Conservation (phyloP, 2,113 vertebrate species). For the Trochalopteron elliotii region DNA sequence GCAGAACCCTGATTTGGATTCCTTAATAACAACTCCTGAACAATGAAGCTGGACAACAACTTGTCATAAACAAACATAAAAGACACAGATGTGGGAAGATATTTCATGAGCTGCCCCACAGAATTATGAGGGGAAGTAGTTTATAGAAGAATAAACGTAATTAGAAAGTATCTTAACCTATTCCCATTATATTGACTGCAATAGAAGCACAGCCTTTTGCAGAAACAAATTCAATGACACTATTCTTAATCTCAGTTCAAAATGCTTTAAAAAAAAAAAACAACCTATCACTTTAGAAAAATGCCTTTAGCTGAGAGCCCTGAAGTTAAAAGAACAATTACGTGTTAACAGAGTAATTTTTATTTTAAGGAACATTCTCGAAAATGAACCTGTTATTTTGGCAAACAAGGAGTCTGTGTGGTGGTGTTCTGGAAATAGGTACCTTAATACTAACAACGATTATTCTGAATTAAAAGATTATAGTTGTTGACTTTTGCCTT, state of each 20-base stretch:
- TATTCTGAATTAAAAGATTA: constrained; percentile 63
- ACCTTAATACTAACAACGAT: constrained; percentile 27
- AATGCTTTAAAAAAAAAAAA: background rate
- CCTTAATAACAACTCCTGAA: background rate
- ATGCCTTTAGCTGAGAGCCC: background rate
- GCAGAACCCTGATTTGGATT: background rate
- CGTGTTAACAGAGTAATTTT: background rate
- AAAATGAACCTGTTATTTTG: background rate
- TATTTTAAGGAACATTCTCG: background rate
- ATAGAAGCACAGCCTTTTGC: background rate
- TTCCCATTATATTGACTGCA: background rate
- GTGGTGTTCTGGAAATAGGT: constrained; percentile 34
- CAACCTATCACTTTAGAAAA: background rate
- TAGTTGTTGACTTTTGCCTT: constrained; percentile 57
- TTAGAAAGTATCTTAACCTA: background rate
- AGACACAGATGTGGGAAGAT: background rate
- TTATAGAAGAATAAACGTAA: background rate
- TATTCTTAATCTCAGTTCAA: background rate
- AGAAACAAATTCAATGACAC: background rate
- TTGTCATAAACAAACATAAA: background rate
- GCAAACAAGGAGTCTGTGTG: constrained; percentile 10
- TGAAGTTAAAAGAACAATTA: background rate
- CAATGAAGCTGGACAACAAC: background rate
- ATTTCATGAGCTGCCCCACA: background rate
- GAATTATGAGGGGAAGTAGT: background rate